Evolutionary conservation across 2,888 invertebrate genomes (phyloP).

Genomic region (Nymphalis polychloros): DNA sequence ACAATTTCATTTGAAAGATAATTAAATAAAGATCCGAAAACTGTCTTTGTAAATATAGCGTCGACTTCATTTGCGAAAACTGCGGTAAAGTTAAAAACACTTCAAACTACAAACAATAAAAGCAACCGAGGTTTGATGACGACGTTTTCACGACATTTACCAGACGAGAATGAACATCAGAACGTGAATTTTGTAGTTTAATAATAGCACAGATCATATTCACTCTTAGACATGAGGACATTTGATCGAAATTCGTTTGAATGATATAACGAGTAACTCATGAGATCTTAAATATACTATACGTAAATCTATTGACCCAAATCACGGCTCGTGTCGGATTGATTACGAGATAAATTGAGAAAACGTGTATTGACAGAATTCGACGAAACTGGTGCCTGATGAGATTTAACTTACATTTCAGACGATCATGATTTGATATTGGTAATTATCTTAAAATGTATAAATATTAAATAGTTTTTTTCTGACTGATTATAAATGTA

Average conservation of each 20-base stretch:
- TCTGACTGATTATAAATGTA: no score
- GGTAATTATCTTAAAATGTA: neutral
- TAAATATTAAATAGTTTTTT: no score
- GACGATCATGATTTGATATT: conserved; percentile 5
- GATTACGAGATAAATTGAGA: conserved; percentile 39
- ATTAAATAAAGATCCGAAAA: neutral
- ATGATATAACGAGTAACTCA: neutral
- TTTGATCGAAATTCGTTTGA: conserved; percentile 6
- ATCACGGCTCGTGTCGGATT: conserved; percentile 39
- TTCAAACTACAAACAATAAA: conserved; percentile 34
- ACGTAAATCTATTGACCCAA: conserved; percentile 39
- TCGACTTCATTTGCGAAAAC: conserved; percentile 21
- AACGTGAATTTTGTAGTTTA: conserved; percentile 7
- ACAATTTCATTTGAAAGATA: neutral
- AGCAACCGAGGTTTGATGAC: conserved; percentile 34
- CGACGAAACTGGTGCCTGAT: conserved; percentile 29
- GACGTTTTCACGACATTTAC: conserved; percentile 36
- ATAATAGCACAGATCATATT: conserved; percentile 15
- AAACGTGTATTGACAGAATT: conserved; percentile 33
- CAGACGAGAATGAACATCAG: conserved; percentile 25
- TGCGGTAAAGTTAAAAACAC: conserved; percentile 31
- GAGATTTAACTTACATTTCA: conserved; percentile 22
- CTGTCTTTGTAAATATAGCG: conserved; percentile 11
- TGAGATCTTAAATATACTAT: conserved; percentile 22
- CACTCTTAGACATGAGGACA: neutral